A percentile compares a stretch with the other conserved stretches of the same genome.
Conservation (phyloP, 2,888 invertebrate genomes). For the Pseudococcus jackbeardsleyi region DNA sequence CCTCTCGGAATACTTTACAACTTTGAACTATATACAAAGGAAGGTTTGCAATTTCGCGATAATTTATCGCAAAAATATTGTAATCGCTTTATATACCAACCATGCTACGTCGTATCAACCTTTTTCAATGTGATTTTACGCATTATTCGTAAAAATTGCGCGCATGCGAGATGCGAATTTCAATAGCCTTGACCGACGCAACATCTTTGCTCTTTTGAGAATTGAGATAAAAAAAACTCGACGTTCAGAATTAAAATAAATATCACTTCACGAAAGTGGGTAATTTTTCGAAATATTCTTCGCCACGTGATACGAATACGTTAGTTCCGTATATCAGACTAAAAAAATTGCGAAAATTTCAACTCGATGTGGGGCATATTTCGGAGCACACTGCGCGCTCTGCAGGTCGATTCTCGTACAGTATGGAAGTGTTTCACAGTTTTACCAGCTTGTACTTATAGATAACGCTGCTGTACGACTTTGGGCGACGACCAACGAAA, state of each 20-base stretch:
- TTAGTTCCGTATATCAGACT: not conserved
- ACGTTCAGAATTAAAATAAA: not conserved
- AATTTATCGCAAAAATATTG: not conserved
- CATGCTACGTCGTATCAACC: not conserved
- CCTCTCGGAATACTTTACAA: not conserved
- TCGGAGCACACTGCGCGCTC: not conserved
- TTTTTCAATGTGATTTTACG: not conserved
- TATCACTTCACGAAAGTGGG: not conserved
- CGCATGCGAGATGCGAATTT: not conserved
- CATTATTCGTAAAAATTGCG: not conserved
- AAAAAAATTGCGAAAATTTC: not conserved
- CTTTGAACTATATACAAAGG: not conserved
- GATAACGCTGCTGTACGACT: not conserved
- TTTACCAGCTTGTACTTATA: not conserved
- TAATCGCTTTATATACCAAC: not conserved
- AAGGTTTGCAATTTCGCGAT: not conserved
- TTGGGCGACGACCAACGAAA: not conserved
- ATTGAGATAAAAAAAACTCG: not conserved
- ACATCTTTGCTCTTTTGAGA: not conserved
- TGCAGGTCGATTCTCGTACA: not conserved
- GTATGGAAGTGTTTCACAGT: slow-evolving; percentile 6
- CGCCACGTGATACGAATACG: not conserved
- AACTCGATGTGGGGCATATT: not conserved
- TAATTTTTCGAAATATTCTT: not conserved
- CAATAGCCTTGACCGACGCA: not conserved